Percentiles rank a stretch among this genome's conserved stretches.
These are phyloP conservation scores for Folsomia candida DNA, from an alignment of 2,888 invertebrate species.

Conservation along the genomic window DNA sequence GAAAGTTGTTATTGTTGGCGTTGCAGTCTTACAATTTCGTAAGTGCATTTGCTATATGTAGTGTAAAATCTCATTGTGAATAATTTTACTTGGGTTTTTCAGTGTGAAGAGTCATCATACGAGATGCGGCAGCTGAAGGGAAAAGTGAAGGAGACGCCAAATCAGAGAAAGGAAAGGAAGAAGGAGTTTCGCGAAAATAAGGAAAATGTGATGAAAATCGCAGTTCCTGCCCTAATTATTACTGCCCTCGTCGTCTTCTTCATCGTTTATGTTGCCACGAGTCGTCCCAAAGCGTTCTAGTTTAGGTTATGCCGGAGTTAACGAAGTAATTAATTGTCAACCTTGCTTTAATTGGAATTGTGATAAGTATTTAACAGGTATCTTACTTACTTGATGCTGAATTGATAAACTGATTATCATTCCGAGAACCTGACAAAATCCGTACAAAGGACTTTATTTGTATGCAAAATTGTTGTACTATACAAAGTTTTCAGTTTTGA, in stretches of 20 bases:
- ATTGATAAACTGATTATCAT: no score
- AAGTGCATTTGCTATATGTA: no score
- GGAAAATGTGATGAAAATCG: slow-evolving; percentile 74
- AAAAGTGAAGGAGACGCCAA: slow-evolving; percentile 72
- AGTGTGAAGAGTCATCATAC: no score
- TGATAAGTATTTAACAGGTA: no score
- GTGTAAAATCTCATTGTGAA: no score
- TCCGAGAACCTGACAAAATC: no score
- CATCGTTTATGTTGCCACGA: slow-evolving; percentile 43
- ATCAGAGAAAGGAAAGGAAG: slow-evolving; percentile 79
- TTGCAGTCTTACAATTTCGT: no score
- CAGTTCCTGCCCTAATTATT: slow-evolving; percentile 64
- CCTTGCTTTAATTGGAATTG: background rate
- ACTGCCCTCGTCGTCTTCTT: slow-evolving; percentile 72
- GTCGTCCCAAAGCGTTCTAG: slow-evolving; percentile 33
- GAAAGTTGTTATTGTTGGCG: no score
- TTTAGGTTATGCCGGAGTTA: no score
- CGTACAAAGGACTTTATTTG: background rate
- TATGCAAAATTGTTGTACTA: no score
- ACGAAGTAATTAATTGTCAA: background rate
- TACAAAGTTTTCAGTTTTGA: background rate
- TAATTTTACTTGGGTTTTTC: no score
- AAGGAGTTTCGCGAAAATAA: slow-evolving; percentile 78
- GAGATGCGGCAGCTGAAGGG: slow-evolving; percentile 79
- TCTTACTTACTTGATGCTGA: no score